phyloP scores from a whole-genome alignment of 1,140 invertebrate species.

The Spodoptera frugiperda region DNA sequence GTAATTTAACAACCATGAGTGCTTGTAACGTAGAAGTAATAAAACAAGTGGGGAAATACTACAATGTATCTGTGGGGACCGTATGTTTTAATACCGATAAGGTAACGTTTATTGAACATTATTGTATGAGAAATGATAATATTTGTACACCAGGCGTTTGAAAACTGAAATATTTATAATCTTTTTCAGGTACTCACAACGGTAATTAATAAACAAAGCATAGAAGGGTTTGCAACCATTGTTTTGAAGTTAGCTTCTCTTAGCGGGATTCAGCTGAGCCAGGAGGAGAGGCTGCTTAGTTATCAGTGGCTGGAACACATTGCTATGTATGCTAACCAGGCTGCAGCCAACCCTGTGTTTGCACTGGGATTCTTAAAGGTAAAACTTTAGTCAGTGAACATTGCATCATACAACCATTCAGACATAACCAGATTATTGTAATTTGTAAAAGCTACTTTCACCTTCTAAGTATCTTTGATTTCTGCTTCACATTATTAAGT shows the following conservation, averaged over 20 bases:
- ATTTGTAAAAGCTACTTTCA: no score
- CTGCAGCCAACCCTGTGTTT: constrained; percentile 67
- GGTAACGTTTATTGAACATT: constrained; percentile 55
- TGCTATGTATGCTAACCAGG: constrained; percentile 78
- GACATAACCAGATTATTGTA: no score
- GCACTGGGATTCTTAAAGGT: constrained; percentile 77
- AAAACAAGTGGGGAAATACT: constrained; percentile 76
- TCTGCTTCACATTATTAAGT: no score
- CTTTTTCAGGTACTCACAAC: constrained; percentile 73
- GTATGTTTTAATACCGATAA: constrained; percentile 80
- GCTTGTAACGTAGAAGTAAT: constrained; percentile 71
- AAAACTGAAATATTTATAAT: background rate
- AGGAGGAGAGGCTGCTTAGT: constrained; percentile 64
- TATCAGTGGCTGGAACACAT: constrained; percentile 81
- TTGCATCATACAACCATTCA: background rate
- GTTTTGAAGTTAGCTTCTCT: constrained; percentile 67
- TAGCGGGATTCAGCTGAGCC: constrained; percentile 61
- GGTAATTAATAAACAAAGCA: constrained; percentile 74
- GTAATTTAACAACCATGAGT: constrained; percentile 50
- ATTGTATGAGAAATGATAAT: background rate
- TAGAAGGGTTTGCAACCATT: constrained; percentile 80
- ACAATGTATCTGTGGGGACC: constrained; percentile 70
- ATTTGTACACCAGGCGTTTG: background rate
- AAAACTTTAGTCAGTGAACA: constrained; percentile 6
- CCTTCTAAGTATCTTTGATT: no score